Evolutionary conservation across 2,888 invertebrate species (phyloP), one percentile per base, ranked within the genome.

Genomic region (Hartigia nigra): DNA sequence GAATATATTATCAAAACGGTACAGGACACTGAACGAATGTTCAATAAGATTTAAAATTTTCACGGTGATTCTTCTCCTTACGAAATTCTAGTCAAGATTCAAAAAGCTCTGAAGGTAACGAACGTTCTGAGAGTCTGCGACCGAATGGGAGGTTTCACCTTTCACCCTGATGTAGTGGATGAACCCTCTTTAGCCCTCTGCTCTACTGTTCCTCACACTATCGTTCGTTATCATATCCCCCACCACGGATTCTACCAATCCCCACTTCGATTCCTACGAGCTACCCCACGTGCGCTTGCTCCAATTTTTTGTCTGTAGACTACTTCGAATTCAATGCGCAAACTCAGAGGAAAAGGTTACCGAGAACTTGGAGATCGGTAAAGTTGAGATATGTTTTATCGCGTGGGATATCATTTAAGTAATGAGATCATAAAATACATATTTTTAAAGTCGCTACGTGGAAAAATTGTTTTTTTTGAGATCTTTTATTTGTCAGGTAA

Each of bases 401-500:
- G 39, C 23, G 23, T 23, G 23, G 55, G 14, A 34, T 34, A 34
- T 34, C 14, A 23, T 23, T 9, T 2, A 23, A 55, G 14, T 39
- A 39, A 39, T 55, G 55, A 55, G 55, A 55, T 9, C 23, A 55
- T 55, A 55, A 55, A 23, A 23, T 55, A 55, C 55, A 23, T 23
- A 23, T 2, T 23, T 23, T 55, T 55, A 55, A 55, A 55, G 14
- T 23, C 23, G 23, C 23, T 55, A 9, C 55, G 55, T 55, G 55
- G 5, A 31, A 14, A 31, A 31, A 72, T n/a, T 23, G n/a, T 31
- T 72, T 32, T 86, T 86, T 88, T 85, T 88, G 87, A 88, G 88
- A 88, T 88, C 88, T 87, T 88, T 89, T 88, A 88, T 88, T 88
- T 82, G 83, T 89, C 88, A 87, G 87, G 86, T 87, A 87, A 89